Percentiles rank a stretch among this genome's conserved stretches.
These are phyloP conservation scores for Sycophila sp. DNA, from an alignment of 1,140 invertebrate species.

Conservation along the genomic window DNA sequence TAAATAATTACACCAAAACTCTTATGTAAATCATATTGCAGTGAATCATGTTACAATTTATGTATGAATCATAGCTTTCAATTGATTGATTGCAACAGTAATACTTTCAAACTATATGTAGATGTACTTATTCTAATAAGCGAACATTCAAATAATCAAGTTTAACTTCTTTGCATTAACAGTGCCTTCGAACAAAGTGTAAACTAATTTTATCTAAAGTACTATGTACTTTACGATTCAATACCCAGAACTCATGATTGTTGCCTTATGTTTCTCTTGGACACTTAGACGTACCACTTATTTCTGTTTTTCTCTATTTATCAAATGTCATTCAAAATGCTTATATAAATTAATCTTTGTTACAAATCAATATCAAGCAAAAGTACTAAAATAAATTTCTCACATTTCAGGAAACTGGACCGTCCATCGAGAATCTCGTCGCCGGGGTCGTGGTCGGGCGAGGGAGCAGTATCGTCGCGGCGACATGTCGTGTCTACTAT, in stretches of 20 bases:
- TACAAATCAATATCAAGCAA: too few relatives aligned
- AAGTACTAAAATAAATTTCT: too few relatives aligned
- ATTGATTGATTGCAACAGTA: slow-evolving; percentile 8
- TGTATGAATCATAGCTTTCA: slow-evolving; percentile 22
- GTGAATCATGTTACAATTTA: slow-evolving; percentile 12
- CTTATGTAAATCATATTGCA: slow-evolving; percentile 6
- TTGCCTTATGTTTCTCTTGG: too few relatives aligned
- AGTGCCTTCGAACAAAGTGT: background rate
- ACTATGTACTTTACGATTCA: too few relatives aligned
- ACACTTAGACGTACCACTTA: too few relatives aligned
- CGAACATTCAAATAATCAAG: background rate
- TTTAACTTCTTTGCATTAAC: background rate
- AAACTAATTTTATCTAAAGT: too few relatives aligned
- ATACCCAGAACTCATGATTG: too few relatives aligned
- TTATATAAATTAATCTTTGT: too few relatives aligned
- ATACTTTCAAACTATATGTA: background rate
- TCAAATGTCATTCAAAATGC: too few relatives aligned
- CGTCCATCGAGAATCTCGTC: background rate
- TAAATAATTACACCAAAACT: background rate
- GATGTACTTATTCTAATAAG: background rate
- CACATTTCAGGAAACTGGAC: slow-evolving; percentile 29
- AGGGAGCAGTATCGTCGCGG: background rate
- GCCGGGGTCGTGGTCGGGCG: background rate
- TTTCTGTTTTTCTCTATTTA: too few relatives aligned
- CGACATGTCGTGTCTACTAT: slow-evolving; percentile 35